These are phyloP conservation scores for Morone saxatilis DNA, from an alignment of 2,113 vertebrate species.

Conservation along the genomic window DNA sequence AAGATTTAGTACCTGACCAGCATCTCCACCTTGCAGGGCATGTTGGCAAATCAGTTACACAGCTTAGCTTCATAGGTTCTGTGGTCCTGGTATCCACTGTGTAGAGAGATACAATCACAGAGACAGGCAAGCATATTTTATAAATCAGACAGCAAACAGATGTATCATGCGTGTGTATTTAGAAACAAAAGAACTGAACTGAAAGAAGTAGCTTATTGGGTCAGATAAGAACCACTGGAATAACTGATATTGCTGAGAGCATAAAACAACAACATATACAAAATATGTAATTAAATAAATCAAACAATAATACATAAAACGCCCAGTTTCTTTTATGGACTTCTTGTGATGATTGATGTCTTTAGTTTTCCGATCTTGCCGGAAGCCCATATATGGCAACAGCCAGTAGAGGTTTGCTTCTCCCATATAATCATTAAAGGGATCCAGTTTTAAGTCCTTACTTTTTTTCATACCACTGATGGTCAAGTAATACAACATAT, in stretches of 20 bases:
- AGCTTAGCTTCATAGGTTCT: not conserved
- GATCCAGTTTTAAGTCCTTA: slow-evolving; percentile 57
- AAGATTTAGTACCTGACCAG: slow-evolving; percentile 46
- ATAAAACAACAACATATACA: not conserved
- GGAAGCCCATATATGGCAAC: slow-evolving; percentile 68
- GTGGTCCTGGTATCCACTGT: slow-evolving; percentile 5
- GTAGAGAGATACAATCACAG: not conserved
- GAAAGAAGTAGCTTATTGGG: not conserved
- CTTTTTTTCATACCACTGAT: slow-evolving; percentile 38
- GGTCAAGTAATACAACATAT: slow-evolving; percentile 13
- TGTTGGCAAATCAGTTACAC: slow-evolving; percentile 76
- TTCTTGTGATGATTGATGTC: not conserved
- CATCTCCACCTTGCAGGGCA: slow-evolving; percentile 29
- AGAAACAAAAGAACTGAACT: not conserved
- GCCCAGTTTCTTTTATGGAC: not conserved
- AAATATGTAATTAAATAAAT: not conserved
- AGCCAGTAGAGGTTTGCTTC: slow-evolving; percentile 22
- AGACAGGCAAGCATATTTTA: not conserved
- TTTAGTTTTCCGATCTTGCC: not conserved
- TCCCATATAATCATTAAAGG: slow-evolving; percentile 62
- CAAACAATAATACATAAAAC: not conserved
- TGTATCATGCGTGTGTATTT: slow-evolving; percentile 21
- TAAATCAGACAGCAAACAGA: slow-evolving; percentile 1
- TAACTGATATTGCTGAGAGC: not conserved
- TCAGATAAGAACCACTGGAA: slow-evolving; percentile 31